Percentiles rank a stretch among this genome's conserved stretches.
phyloP scores from a whole-genome alignment of 1,140 invertebrate genomes.

The Mercenaria mercenaria region DNA sequence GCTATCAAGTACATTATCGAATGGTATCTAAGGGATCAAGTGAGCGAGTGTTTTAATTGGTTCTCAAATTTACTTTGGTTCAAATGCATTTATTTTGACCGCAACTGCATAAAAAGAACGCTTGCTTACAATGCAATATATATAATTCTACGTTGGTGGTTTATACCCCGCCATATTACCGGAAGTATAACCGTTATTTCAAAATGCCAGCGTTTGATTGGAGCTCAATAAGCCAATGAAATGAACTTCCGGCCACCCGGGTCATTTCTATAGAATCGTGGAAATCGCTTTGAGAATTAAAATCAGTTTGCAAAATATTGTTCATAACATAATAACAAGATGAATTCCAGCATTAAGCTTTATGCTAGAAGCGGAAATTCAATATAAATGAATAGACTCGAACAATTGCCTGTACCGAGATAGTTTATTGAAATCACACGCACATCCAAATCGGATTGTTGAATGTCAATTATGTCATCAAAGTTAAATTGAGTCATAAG shows the following conservation, averaged over 20 bases:
- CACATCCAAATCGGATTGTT: conserved; percentile 37
- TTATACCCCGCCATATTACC: conserved; percentile 24
- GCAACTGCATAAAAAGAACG: neutral
- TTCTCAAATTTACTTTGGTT: neutral
- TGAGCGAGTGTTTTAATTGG: no score
- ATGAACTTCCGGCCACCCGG: conserved; percentile 44
- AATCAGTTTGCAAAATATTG: conserved; percentile 54
- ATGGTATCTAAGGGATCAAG: no score
- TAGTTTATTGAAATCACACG: conserved; percentile 30
- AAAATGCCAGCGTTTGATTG: conserved; percentile 44
- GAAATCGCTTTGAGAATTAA: conserved; percentile 27
- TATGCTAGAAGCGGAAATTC: conserved; percentile 44
- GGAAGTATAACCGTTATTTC: conserved; percentile 28
- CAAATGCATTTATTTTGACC: neutral
- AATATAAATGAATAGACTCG: conserved; percentile 38
- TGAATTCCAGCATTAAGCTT: conserved; percentile 11
- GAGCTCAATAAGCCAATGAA: conserved; percentile 50
- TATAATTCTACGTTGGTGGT: conserved; percentile 19
- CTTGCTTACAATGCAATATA: neutral
- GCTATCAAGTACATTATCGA: no score
- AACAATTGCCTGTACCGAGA: conserved; percentile 33
- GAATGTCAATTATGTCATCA: conserved; percentile 32
- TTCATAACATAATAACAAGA: conserved; percentile 26
- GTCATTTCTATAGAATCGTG: conserved; percentile 37
- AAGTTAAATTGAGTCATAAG: conserved; percentile 37